These are phyloP conservation scores for Amblyjoppa fuscipennis DNA, from an alignment of 2,888 invertebrate genomes.

Conservation along the genomic window DNA sequence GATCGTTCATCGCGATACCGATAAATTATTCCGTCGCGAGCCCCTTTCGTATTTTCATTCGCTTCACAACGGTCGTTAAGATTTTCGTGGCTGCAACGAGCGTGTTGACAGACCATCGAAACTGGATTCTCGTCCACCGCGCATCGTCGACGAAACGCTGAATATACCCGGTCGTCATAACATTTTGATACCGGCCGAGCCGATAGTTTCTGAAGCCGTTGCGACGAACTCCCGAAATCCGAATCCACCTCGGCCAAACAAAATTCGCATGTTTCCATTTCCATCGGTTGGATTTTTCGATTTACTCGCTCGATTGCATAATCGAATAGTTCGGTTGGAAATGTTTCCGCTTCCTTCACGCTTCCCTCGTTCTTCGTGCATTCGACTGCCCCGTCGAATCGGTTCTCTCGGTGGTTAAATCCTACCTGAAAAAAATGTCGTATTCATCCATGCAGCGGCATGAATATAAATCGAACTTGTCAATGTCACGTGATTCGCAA, in stretches of 20 bases:
- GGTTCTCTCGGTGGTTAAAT: neutral
- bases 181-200: constrained; percentile 39
- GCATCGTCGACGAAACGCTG: neutral
- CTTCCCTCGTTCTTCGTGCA: constrained; percentile 21
- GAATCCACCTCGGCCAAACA: constrained; percentile 22
- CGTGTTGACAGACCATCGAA: constrained; percentile 17
- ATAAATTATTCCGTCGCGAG: neutral
- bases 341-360: constrained; percentile 14
- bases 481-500: neutral
- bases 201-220: constrained; percentile 9
- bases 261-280: constrained; percentile 39
- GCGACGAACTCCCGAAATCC: constrained; percentile 12
- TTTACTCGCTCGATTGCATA: constrained; percentile 36
- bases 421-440: constrained; percentile 3
- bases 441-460: neutral
- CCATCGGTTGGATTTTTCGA: constrained; percentile 27
- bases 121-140: neutral
- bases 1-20: neutral
- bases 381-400: constrained; percentile 5
- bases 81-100: constrained; percentile 21
- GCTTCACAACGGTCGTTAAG: constrained; percentile 7
- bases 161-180: constrained; percentile 25
- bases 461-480: constrained; percentile 16
- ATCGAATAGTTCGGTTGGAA: constrained; percentile 33
- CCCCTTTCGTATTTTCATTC: neutral